These are phyloP conservation scores for Pachyramphus minor DNA, from an alignment of 2,113 vertebrate species.

Conservation along the genomic window DNA sequence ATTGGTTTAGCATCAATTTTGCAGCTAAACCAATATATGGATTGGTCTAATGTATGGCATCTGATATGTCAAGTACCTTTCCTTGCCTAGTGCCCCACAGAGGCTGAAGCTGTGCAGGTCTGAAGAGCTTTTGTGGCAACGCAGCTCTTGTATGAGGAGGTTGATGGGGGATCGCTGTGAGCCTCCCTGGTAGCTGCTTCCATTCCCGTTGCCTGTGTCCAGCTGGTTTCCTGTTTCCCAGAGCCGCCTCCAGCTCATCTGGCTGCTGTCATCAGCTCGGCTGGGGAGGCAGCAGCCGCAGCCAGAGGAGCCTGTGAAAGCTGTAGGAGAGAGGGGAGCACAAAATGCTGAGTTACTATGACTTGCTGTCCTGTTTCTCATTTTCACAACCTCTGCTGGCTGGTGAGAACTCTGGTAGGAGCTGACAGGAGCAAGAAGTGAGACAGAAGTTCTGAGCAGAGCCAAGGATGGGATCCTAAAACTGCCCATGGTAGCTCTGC, in stretches of 20 bases:
- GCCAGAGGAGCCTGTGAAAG: not conserved
- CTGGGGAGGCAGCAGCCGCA: not conserved
- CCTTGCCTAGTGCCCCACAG: not conserved
- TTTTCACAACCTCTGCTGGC: not conserved
- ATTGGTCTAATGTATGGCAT: not conserved
- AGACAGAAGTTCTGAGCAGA: not conserved
- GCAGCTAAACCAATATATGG: not conserved
- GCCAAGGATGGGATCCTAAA: not conserved
- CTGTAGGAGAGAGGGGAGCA: not conserved
- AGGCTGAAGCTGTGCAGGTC: not conserved
- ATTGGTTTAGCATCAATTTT: not conserved
- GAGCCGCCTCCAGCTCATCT: not conserved
- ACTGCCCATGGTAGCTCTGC: not conserved
- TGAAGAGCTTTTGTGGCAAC: not conserved
- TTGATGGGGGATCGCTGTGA: accelerated
- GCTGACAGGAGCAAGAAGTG: not conserved
- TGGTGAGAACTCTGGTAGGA: not conserved
- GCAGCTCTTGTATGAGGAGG: not conserved
- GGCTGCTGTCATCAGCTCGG: not conserved
- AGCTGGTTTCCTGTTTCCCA: not conserved
- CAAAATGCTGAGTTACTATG: accelerated
- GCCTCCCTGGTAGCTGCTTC: not conserved
- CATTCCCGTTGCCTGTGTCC: not conserved
- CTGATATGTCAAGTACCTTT: not conserved
- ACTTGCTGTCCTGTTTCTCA: not conserved